Evolutionary conservation across 1,140 invertebrate genomes (phyloP), one percentile per base, ranked within the genome.

Genomic region (Yoshiicerus persimilis): DNA sequence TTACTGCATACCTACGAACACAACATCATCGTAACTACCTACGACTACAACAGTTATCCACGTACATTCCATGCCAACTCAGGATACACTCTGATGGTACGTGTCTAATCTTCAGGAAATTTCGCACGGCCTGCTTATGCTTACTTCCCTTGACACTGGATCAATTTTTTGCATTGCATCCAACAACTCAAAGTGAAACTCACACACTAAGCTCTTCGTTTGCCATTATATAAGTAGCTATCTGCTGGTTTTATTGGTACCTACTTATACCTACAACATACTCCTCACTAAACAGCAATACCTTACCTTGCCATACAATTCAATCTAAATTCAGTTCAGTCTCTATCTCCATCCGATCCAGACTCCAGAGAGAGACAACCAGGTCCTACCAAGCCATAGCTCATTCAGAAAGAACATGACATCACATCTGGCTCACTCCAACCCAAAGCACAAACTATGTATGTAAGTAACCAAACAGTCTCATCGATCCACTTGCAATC

Each of bases 341-440:
- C 23, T 70, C 64, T 30, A 30, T 70, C 64, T 70, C 23, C 27
- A n/a, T 70, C 64, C 34, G 32, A 80, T 80, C 75, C 75, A 70
- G 66, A 70, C 66, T 70, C 66, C 30, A 80, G 75, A 38, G 75
- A n/a, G 75, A 80, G 75, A 80, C 34, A 32, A 36, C 34, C 32
- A 38, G 13, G 3, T 10, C 34, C 10, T 11, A 80, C 34, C 20
- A 80, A 32, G n/a, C 75, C 75, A 80, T 80, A 36, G 75, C 75
- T 80, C 75, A 80, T 80, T 80, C 75, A 80, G 75, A 36, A 80
- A 36, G 75, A 80, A 80, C 75, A 80, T 80, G 75, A 80, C 75
- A 80, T 36, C 75, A 80, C 75, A 80, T 80, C 75, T 80, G 75
- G 75, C 75, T 80, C 75, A 32, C 75, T 80, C 75, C 75, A n/a